These are phyloP conservation scores for Temnopleurus reevesii DNA, from an alignment of 53 echinoderm and acorn worm genomes.

Conservation along the genomic window DNA sequence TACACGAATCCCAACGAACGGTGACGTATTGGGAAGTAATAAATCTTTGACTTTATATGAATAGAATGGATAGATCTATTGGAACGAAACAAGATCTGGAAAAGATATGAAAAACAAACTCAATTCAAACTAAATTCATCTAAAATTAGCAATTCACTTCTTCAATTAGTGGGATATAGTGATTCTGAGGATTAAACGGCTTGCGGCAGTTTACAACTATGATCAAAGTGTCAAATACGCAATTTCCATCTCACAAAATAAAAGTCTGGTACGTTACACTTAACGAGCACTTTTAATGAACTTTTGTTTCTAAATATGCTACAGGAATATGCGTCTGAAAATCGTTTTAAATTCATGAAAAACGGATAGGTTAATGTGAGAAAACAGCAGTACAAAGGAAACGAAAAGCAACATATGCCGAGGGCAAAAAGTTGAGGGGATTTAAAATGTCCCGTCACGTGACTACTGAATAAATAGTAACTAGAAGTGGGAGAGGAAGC, in stretches of 20 bases:
- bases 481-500: constrained; percentile 52
- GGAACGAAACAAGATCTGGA: background rate
- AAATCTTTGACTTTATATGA: background rate
- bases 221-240: too few species aligned
- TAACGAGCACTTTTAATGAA: constrained; percentile 39
- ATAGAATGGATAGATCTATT: background rate
- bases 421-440: constrained; percentile 54
- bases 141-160: too few species aligned
- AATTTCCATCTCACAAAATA: too few species aligned
- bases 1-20: background rate
- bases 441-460: constrained; percentile 53
- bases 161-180: too few species aligned
- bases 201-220: too few species aligned
- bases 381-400: constrained; percentile 8
- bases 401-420: constrained; percentile 35
- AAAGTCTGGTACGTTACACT: too few species aligned
- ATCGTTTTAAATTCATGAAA: background rate
- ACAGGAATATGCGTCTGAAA: background rate
- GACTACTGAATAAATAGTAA: constrained; percentile 56
- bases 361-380: constrained; percentile 15
- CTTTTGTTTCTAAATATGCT: constrained; percentile 10
- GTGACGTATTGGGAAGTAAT: constrained; percentile 29
- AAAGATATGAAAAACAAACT: background rate
- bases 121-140: too few species aligned
- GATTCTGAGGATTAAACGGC: too few species aligned